Conservation (phyloP, 2,888 invertebrate genomes). For the Mechanitis mazaeus region DNA sequence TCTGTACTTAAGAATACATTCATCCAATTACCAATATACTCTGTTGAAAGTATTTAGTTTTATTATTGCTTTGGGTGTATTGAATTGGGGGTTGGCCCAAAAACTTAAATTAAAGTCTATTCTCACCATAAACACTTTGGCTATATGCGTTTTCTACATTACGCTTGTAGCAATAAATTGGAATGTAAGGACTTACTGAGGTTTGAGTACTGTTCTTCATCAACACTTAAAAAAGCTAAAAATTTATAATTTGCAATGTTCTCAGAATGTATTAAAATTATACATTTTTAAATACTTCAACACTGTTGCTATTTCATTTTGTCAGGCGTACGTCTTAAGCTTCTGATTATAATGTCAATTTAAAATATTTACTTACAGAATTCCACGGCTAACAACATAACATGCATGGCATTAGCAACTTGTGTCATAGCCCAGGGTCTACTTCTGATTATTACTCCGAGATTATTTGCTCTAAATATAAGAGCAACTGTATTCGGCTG, state of each 20-base stretch:
- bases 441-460: constrained; percentile 54
- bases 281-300: neutral
- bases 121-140: constrained; percentile 43
- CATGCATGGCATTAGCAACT: constrained; percentile 48
- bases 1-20: constrained; percentile 50
- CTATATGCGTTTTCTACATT: constrained; percentile 45
- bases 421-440: constrained; percentile 49
- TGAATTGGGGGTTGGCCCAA: constrained; percentile 42
- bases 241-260: too few relatives aligned
- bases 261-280: too few relatives aligned
- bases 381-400: constrained; percentile 36
- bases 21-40: constrained; percentile 33
- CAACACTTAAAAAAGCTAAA: too few relatives aligned
- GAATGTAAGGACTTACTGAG: constrained; percentile 29
- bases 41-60: constrained; percentile 42
- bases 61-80: constrained; percentile 39
- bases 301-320: constrained; percentile 13
- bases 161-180: constrained; percentile 14
- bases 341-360: neutral
- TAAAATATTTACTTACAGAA: constrained; percentile 42
- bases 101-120: constrained; percentile 46
- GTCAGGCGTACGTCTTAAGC: constrained; percentile 3
- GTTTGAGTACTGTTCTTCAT: neutral
- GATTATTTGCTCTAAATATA: constrained; percentile 56
- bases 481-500: constrained; percentile 54